Evolutionary conservation across 2,113 vertebrate genomes (phyloP).

Genomic region (Eolophus roseicapilla): DNA sequence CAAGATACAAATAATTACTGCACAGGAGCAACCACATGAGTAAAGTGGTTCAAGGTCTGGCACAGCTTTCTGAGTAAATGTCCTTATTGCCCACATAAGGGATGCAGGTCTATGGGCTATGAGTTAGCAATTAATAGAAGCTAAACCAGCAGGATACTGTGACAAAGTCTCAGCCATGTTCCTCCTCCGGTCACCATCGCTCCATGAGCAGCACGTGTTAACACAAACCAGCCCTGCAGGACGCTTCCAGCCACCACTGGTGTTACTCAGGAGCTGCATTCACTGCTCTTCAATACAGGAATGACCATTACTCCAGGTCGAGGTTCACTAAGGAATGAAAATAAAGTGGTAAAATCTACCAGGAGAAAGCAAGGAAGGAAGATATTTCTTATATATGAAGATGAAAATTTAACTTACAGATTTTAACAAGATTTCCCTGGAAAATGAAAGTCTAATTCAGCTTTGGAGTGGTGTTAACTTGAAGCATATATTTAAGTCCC

Average conservation of each 20-base stretch:
- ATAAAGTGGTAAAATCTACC: not conserved
- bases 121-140: not conserved
- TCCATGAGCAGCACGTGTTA: rapidly evolving
- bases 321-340: slow-evolving; percentile 48
- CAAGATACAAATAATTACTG: not conserved
- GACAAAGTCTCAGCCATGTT: not conserved
- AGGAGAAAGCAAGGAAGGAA: not conserved
- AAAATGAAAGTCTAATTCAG: not conserved
- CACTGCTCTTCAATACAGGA: not conserved
- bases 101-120: not conserved
- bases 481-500: not conserved
- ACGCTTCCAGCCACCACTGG: not conserved
- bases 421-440: not conserved
- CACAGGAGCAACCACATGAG: not conserved
- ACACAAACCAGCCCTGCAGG: not conserved
- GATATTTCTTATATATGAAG: not conserved
- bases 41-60: not conserved
- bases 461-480: not conserved
- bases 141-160: not conserved
- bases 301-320: slow-evolving; percentile 25
- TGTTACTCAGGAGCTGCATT: slow-evolving; percentile 15
- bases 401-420: slow-evolving; percentile 9
- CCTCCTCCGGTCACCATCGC: not conserved
- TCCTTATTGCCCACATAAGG: not conserved
- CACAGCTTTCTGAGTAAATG: not conserved